Percentiles rank a stretch among this genome's conserved stretches.
Evolutionary conservation across 2,113 vertebrate genomes (phyloP).

Genomic region (Gymnarchus niloticus): DNA sequence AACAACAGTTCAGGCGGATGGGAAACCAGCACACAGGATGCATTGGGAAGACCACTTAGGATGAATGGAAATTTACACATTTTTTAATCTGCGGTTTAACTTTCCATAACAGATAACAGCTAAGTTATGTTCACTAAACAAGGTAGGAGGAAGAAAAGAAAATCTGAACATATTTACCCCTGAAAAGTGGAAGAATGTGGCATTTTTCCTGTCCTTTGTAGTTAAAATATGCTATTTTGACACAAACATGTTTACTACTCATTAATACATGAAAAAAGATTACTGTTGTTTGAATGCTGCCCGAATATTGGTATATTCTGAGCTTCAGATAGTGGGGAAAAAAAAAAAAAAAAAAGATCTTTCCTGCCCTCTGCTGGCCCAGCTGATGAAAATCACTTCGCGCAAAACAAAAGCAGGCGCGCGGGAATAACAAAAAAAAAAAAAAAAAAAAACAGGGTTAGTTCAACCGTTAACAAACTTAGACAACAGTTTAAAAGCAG

Average conservation of each 20-base stretch:
- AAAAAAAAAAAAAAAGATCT: neutral
- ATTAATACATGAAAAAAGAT: neutral
- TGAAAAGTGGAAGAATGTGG: neutral
- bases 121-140: too few species aligned
- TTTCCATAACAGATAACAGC: too few species aligned
- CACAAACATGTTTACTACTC: neutral
- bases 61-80: neutral
- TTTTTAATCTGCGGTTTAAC: too few species aligned
- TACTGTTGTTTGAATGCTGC: neutral
- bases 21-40: neutral
- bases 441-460: neutral
- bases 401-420: neutral
- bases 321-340: neutral
- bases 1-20: neutral
- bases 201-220: neutral
- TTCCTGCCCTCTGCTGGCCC: conserved; percentile 10
- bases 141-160: too few species aligned
- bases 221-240: neutral
- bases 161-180: neutral
- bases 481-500: neutral
- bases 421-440: neutral
- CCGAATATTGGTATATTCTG: neutral
- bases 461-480: neutral
- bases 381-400: neutral
- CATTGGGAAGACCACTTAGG: neutral